Percentiles rank a stretch among this genome's conserved stretches.
phyloP scores from a whole-genome alignment of 2,888 invertebrate genomes.

The Drosophila paramelanica region DNA sequence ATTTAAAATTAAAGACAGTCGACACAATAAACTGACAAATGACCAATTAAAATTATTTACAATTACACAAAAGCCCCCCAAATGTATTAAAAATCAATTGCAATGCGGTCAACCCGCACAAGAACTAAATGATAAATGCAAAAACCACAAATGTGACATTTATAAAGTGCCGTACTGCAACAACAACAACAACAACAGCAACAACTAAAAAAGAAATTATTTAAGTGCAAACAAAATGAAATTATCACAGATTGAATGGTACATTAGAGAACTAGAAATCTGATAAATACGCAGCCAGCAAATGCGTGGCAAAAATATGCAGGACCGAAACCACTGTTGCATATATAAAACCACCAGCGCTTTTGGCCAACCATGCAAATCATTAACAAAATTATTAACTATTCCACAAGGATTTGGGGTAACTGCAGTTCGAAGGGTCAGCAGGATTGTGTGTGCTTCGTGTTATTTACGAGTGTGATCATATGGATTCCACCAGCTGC shows the following conservation, averaged over 20 bases:
- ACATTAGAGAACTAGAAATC: slow-evolving; percentile 46
- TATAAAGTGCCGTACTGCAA: not conserved
- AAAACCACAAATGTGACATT: slow-evolving; percentile 44
- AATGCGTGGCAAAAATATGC: slow-evolving; percentile 11
- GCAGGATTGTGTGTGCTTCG: not conserved
- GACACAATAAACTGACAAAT: slow-evolving; percentile 20
- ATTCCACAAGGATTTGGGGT: slow-evolving; percentile 36
- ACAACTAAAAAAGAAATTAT: slow-evolving; percentile 3
- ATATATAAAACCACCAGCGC: slow-evolving; percentile 36
- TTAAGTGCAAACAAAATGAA: slow-evolving; percentile 51
- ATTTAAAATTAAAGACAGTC: slow-evolving; percentile 33
- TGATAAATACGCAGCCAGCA: slow-evolving; percentile 11
- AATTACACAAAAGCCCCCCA: slow-evolving; percentile 8
- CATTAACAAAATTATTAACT: slow-evolving; percentile 67
- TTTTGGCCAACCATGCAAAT: slow-evolving; percentile 60
- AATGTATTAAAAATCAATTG: slow-evolving; percentile 73
- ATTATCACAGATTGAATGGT: slow-evolving; percentile 54
- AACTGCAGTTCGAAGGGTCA: not conserved
- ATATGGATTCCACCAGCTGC: slow-evolving; percentile 20
- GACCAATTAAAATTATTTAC: slow-evolving; percentile 41
- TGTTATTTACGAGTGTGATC: slow-evolving; percentile 40
- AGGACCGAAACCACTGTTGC: not conserved
- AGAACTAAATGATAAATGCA: slow-evolving; percentile 31
- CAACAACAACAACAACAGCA: not conserved
- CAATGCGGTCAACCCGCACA: slow-evolving; percentile 59